phyloP scores from a whole-genome alignment of 2,888 invertebrate genomes.

The Agonopterix subpropinquella region DNA sequence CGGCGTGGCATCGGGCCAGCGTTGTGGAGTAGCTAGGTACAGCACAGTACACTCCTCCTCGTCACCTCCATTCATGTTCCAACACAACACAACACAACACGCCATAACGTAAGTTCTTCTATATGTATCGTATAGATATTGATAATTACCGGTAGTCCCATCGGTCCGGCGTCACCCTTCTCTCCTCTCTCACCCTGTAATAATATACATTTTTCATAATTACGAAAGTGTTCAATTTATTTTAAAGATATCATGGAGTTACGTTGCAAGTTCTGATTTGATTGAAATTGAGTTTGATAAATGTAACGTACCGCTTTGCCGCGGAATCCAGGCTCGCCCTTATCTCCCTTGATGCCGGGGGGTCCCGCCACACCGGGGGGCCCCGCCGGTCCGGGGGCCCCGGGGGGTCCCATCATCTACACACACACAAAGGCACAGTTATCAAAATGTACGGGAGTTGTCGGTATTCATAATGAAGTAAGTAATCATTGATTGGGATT shows the following conservation, averaged over 20 bases:
- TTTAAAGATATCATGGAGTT: too few species aligned
- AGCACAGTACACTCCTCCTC: too few species aligned
- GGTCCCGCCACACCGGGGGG: conserved; percentile 86
- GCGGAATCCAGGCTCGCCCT: conserved; percentile 87
- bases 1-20: too few species aligned
- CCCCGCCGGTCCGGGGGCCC: conserved; percentile 86
- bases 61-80: too few species aligned
- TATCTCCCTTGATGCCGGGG: conserved; percentile 89
- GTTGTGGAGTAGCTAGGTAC: too few species aligned
- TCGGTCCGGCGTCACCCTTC: conserved; percentile 92
- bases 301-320: conserved; percentile 80
- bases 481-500: too few species aligned
- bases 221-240: neutral
- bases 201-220: conserved; percentile 1
- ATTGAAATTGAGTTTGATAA: too few species aligned
- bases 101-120: too few species aligned
- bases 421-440: conserved; percentile 6
- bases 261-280: too few species aligned
- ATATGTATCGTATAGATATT: too few species aligned
- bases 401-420: conserved; percentile 78
- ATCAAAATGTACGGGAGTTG: neutral
- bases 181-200: conserved; percentile 86
- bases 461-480: too few species aligned
- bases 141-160: conserved; percentile 94
- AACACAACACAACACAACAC: too few species aligned